A percentile compares a stretch with the other conserved stretches of the same genome.
Conservation (phyloP, 2,888 invertebrate species). For the Troilus luridus region DNA sequence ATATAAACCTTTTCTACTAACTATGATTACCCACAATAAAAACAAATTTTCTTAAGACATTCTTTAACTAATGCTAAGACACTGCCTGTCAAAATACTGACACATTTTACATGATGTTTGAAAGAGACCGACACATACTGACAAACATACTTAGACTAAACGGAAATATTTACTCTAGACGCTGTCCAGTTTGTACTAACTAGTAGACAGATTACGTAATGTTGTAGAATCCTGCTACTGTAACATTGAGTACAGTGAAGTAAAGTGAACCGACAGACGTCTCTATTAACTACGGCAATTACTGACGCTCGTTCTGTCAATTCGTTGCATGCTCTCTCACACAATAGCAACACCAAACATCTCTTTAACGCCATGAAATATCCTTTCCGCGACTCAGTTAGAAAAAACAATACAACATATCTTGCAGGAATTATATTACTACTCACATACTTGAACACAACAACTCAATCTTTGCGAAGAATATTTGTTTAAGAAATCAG, state of each 20-base stretch:
- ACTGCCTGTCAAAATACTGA: not conserved
- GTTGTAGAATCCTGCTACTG: not conserved
- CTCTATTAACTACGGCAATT: not conserved
- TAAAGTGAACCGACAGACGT: constrained; percentile 1
- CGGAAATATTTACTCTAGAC: not conserved
- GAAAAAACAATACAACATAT: not conserved
- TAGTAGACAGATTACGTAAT: not conserved
- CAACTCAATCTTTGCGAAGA: no score
- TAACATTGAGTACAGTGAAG: not conserved
- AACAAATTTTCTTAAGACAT: no score
- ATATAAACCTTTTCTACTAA: not conserved
- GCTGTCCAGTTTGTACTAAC: not conserved
- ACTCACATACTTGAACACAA: not conserved
- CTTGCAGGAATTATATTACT: not conserved
- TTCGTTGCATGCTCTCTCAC: constrained; percentile 19
- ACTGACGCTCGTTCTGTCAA: constrained; percentile 11
- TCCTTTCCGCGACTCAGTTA: not conserved
- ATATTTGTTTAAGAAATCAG: no score
- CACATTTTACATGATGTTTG: not conserved
- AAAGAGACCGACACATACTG: not conserved
- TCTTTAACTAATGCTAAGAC: not conserved
- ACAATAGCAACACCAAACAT: not conserved
- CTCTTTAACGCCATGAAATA: not conserved
- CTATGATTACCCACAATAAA: no score
- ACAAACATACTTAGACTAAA: constrained; percentile 4